phyloP scores from a whole-genome alignment of 2,888 invertebrate genomes.

The Nebria brevicollis region DNA sequence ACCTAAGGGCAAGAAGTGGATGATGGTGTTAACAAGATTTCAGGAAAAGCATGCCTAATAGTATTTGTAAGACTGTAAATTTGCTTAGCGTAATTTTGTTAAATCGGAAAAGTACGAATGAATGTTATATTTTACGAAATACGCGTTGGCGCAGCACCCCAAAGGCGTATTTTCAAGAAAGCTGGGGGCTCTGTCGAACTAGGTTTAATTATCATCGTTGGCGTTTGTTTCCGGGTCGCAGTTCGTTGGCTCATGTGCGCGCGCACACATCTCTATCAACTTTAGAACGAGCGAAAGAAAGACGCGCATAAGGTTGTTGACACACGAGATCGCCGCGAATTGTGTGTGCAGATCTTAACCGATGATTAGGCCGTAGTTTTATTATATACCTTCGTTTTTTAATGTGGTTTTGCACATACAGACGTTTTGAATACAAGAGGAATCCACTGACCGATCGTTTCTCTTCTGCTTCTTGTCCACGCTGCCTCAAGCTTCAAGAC shows the following conservation, averaged over 20 bases:
- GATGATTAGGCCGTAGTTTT: constrained; percentile 10
- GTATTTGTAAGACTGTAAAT: too few relatives aligned
- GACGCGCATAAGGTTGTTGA: constrained; percentile 12
- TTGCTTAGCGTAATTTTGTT: too few relatives aligned
- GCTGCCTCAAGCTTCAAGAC: not conserved
- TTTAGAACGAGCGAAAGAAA: not conserved
- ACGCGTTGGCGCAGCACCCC: not conserved
- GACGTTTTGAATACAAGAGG: not conserved
- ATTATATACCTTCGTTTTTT: not conserved
- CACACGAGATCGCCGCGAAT: constrained; percentile 8
- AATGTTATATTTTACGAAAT: not conserved
- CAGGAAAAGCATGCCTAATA: too few relatives aligned
- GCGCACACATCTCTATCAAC: not conserved
- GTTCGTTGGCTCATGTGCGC: constrained; percentile 15
- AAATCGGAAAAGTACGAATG: too few relatives aligned
- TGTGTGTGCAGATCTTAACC: constrained; percentile 20
- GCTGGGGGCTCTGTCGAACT: constrained; percentile 2
- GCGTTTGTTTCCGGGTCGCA: constrained; percentile 13
- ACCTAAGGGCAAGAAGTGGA: too few relatives aligned
- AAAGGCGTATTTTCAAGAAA: not conserved
- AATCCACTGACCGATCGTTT: not conserved
- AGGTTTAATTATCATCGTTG: constrained; percentile 10
- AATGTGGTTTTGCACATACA: not conserved
- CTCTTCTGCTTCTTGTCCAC: not conserved
- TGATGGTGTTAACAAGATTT: too few relatives aligned